These are phyloP conservation scores for Eupithecia centaureata DNA, from an alignment of 2,888 invertebrate genomes.

Conservation along the genomic window DNA sequence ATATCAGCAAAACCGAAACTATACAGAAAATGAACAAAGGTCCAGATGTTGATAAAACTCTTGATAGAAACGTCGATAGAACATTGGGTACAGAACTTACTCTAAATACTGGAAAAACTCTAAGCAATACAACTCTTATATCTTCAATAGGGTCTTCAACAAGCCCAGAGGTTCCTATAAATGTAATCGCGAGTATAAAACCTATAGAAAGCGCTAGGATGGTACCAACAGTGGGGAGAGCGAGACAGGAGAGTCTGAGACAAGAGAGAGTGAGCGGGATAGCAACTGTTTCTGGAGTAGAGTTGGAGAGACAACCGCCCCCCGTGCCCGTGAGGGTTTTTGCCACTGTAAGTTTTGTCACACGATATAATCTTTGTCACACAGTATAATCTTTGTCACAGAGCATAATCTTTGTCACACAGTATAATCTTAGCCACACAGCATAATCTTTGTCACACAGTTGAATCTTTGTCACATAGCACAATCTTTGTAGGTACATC, in stretches of 20 bases:
- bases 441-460: no score
- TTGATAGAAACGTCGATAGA: background rate
- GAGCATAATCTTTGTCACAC: no score
- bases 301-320: conserved; percentile 49
- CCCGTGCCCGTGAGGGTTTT: conserved; percentile 56
- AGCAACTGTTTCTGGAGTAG: conserved; percentile 32
- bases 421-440: no score
- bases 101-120: conserved; percentile 9
- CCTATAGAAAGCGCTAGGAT: conserved; percentile 12
- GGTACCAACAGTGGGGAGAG: conserved; percentile 4
- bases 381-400: no score
- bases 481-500: no score
- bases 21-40: background rate
- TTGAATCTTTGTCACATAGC: no score
- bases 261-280: background rate
- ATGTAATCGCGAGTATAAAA: conserved; percentile 20
- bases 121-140: background rate
- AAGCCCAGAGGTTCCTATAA: conserved; percentile 7
- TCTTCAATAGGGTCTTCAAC: background rate
- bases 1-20: conserved; percentile 1
- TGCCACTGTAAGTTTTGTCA: conserved; percentile 48
- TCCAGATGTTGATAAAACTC: background rate
- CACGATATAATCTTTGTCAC: no score
- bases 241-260: background rate
- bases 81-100: conserved; percentile 3